Base-by-base conservation (phyloP, 92 coral and sea anemone species). In the Palythoa heliodiscus region DNA sequence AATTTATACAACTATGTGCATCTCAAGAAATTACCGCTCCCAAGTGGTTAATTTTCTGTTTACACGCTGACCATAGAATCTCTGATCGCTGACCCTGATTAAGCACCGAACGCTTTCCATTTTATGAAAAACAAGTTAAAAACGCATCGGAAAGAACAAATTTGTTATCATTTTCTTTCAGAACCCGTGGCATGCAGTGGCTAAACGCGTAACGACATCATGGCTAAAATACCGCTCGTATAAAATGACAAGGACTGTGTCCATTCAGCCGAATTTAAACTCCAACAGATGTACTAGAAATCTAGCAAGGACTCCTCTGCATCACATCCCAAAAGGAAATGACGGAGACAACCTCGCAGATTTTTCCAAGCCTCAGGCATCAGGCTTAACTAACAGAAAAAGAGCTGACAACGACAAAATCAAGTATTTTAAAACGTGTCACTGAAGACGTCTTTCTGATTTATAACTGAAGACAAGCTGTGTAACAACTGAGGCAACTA, bases 181-280 rank as follows among this genome's bases (percentile, higher is more conserved):
- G 82, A 77, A 40, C 24, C 70, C 50, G 0, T 77, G 82, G 20
- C 14, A 57, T 7, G 82, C 82, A 54, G 0, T 77, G 12, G 70
- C 50, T 11, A 77, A 43, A 19, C 9, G 82, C 37, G 4, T 77
- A 37, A 38, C 48, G 24, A 57, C 11, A n/a, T 77, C 82, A 24
- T 77, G 82, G 82, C 50, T 77, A 63, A 77, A 57, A 29, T 77
- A 77, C 55, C 69, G 69, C n/a, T 77, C 70, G 13, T 23, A 37
- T 47, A 54, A 57, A 11, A 61, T 1, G 14, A 11, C 82, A 0
- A 25, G 82, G 15, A 53, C 68, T 23, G 50, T 24, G 25, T 54
- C 82, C 29, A 17, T 77, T 19, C 16, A 55, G 52, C 82, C 82
- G 13, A 43, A 77, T 57, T 77, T 70, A 57, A 77, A 57, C 20